Percentiles rank a stretch among this genome's conserved stretches.
Evolutionary conservation across 2,113 vertebrate species (phyloP).

Genomic region (Pholis gunnellus): DNA sequence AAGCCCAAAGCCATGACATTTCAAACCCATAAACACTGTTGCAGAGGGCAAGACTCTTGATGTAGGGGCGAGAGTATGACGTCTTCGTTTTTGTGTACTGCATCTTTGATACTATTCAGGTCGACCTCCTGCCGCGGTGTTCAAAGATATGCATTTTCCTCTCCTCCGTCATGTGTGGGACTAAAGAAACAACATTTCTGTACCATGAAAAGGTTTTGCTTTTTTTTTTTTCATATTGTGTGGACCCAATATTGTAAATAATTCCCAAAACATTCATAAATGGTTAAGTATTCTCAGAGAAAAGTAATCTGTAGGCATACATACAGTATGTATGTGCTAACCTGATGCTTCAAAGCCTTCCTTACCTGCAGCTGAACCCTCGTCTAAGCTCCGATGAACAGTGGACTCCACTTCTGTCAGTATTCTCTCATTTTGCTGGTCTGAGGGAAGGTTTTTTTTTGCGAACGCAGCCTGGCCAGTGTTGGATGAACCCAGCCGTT

Average conservation of each 20-base stretch:
- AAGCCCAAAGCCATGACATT: constrained; percentile 83
- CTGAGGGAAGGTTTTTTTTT: constrained; percentile 27
- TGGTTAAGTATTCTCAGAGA: constrained; percentile 80
- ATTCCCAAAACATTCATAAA: background rate
- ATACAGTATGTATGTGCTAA: constrained; percentile 13
- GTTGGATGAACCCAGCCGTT: constrained; percentile 9
- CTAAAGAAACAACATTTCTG: constrained; percentile 32
- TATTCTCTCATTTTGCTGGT: background rate
- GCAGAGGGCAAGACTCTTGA: constrained; percentile 68
- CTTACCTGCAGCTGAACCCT: constrained; percentile 47
- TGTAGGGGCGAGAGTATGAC: constrained; percentile 43
- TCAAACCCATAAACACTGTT: constrained; percentile 79
- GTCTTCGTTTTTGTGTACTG: constrained; percentile 67
- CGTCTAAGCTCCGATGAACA: background rate
- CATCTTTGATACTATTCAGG: constrained; percentile 50
- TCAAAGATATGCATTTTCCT: constrained; percentile 29
- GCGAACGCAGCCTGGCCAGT: background rate
- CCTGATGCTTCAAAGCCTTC: constrained; percentile 21
- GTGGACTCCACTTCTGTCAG: constrained; percentile 11
- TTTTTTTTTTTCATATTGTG: constrained; percentile 2
- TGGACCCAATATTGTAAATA: constrained; percentile 14
- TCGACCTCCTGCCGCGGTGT: constrained; percentile 55
- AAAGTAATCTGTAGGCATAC: constrained; percentile 47
- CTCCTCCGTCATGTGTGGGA: background rate
- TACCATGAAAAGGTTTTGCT: constrained; percentile 17